phyloP scores from a whole-genome alignment of 1,140 invertebrate species.

The Sminthurides bifidus region DNA sequence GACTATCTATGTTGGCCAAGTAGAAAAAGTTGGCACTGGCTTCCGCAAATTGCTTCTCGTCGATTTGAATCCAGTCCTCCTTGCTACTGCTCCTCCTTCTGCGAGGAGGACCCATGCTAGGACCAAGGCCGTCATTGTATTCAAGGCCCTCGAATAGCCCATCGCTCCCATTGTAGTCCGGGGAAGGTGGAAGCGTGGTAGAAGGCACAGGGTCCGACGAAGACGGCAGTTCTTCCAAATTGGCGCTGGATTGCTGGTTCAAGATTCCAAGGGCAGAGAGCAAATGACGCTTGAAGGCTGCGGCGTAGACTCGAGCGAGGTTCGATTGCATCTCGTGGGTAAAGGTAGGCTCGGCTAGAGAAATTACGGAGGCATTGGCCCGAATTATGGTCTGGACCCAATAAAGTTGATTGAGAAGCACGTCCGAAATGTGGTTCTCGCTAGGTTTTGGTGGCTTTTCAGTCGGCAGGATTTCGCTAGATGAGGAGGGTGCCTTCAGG shows the following conservation, averaged over 20 bases:
- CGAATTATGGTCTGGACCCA: constrained; percentile 29
- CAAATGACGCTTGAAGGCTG: constrained; percentile 29
- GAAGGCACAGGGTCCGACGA: background rate
- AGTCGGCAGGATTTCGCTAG: constrained; percentile 2
- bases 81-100: background rate
- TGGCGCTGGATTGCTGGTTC: background rate
- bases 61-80: constrained; percentile 1
- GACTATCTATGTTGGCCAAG: background rate
- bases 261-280: constrained; percentile 8
- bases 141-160: no score
- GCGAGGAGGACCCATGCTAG: no score
- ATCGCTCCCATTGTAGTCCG: no score
- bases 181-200: no score
- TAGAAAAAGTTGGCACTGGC: no score
- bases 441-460: background rate
- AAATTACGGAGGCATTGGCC: constrained; percentile 13
- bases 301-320: constrained; percentile 26
- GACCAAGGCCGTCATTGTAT: no score
- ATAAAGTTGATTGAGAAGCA: constrained; percentile 5
- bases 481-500: background rate
- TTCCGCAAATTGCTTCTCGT: constrained; percentile 8
- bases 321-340: constrained; percentile 21
- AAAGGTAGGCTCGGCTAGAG: background rate
- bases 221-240: background rate
- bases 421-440: background rate